Base-by-base conservation (phyloP, 2,797 vertebrate genomes). In the Chelidonichthys spinosus region DNA sequence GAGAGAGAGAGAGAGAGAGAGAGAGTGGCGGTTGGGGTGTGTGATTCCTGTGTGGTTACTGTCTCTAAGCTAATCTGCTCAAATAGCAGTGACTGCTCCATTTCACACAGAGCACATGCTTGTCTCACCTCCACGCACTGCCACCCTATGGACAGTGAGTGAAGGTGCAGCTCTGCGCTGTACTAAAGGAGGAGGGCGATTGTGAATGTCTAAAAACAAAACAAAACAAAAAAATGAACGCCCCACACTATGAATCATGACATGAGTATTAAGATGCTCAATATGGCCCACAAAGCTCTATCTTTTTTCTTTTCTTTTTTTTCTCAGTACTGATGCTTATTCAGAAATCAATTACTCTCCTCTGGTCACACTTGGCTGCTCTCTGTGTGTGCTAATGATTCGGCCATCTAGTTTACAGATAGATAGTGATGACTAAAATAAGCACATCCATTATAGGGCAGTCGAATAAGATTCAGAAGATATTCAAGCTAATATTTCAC, bases 91-190 rank as follows among this genome's bases (percentile, higher is more conserved):
- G 62, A 87, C 87, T 89, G 87, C 89, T 90, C 82, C 76, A 84
- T 84, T 89, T 87, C 78, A 86, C 82, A 77, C 77, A 82, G 61
- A 85, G 83, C 85, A 90, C 83, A 87, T 83, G 81, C 81, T 83
- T n/a, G 81, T 89, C 84, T 87, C 56, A 85, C 90, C 92, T 90
- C 88, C 89, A 82, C 54, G 85, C 75, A 85, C 90, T 93, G 94
- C 94, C 94, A 93, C 92, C 94, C 77, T 62, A 93, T 95, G 94
- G 94, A 89, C 87, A 81, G 33, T 9, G 44, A 56, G 73, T 4
- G 55, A n/a, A 87, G 84, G 49, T 85, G 84, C 94, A 93, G 69
- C 53, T 39, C 52, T 3, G 13, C 18, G 70, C 66, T 84, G 76
- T 75, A 77, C 79, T 76, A 78, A n/a, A 63, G 43, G 49, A 39